Evolutionary conservation across 2,888 invertebrate species (phyloP).

Genomic region (Aphelenchoides bicaudatus): DNA sequence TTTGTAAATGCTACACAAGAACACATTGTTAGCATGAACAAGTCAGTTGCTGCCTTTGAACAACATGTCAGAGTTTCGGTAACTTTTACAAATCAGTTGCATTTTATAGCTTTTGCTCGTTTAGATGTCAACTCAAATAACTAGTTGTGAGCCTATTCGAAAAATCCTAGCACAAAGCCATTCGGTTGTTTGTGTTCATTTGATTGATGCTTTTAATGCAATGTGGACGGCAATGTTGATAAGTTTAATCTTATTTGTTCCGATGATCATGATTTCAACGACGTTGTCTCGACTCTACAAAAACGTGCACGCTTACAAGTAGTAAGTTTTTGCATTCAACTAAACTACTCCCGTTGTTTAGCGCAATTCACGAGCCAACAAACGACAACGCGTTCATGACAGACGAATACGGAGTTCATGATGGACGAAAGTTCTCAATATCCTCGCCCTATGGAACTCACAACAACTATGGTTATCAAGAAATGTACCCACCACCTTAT

Average conservation of each 20-base stretch:
- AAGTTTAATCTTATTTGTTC: constrained; percentile 62
- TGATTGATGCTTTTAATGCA: constrained; percentile 61
- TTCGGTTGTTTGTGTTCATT: constrained; percentile 48
- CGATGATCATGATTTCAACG: constrained; percentile 62
- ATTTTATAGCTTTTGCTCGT: background rate
- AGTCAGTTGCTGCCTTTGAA: background rate
- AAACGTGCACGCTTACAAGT: constrained; percentile 59
- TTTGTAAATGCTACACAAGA: constrained; percentile 5
- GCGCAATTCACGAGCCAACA: constrained; percentile 47
- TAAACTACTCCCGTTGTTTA: constrained; percentile 18
- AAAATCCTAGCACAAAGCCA: constrained; percentile 42
- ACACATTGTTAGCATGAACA: constrained; percentile 3
- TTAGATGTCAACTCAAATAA: constrained; percentile 29
- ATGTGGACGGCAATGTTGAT: constrained; percentile 64
- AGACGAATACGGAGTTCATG: constrained; percentile 46
- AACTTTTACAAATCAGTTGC: background rate
- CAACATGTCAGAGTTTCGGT: background rate
- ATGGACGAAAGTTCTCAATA: constrained; percentile 12
- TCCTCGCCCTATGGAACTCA: constrained; percentile 20
- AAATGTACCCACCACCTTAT: constrained; percentile 28
- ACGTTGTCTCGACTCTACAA: constrained; percentile 62
- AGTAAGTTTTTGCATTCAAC: constrained; percentile 40
- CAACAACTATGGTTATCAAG: constrained; percentile 26
- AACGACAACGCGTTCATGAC: constrained; percentile 49
- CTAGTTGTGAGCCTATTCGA: constrained; percentile 50